Percentiles rank a stretch among this genome's conserved stretches.
Evolutionary conservation across 2,113 vertebrate species (phyloP).

Genomic region (Carlito syrichta): DNA sequence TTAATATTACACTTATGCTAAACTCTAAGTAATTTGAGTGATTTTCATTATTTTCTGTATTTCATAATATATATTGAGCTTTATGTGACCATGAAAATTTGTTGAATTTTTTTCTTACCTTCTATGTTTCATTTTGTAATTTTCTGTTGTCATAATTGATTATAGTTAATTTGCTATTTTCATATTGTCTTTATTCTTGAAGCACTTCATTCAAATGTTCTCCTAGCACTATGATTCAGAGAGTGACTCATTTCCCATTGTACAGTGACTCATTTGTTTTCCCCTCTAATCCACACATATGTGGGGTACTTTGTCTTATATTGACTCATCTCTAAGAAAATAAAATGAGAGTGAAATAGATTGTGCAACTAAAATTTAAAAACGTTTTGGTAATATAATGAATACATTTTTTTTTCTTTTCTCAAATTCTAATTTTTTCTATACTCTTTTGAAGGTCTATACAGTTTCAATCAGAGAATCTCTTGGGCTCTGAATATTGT

Average conservation of each 20-base stretch:
- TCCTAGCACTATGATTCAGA: too few species aligned
- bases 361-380: background rate
- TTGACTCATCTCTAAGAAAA: background rate
- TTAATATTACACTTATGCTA: background rate
- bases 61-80: background rate
- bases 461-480: background rate
- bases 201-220: background rate
- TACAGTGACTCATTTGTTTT: background rate
- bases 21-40: background rate
- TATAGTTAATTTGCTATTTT: background rate
- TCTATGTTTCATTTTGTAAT: background rate
- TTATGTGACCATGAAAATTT: background rate
- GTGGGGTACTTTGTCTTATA: background rate
- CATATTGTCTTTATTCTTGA: background rate
- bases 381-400: background rate
- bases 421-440: background rate
- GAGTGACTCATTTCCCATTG: background rate
- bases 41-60: background rate
- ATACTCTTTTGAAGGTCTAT: background rate
- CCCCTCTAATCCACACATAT: background rate
- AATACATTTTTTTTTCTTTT: background rate
- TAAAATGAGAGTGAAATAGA: background rate
- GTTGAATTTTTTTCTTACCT: background rate
- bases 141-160: background rate
- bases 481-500: background rate